phyloP scores from a whole-genome alignment of 2,113 vertebrate species.

The western clawed frog (Xenopus tropicalis) region DNA sequence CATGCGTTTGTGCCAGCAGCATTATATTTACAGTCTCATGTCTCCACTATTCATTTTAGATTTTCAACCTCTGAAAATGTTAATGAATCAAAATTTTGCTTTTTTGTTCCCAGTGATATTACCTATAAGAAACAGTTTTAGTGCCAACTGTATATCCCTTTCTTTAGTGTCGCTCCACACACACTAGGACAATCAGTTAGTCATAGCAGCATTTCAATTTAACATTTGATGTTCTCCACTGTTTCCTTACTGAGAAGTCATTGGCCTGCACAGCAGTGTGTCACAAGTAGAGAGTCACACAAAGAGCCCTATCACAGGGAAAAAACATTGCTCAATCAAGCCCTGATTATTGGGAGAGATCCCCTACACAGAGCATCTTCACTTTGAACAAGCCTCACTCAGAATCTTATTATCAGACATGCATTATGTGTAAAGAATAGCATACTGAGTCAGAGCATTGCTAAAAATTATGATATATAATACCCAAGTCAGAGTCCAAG shows the following conservation, averaged over 20 bases:
- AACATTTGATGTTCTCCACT: conserved; percentile 41
- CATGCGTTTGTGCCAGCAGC: not conserved
- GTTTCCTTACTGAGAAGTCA: conserved; percentile 37
- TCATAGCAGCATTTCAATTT: conserved; percentile 40
- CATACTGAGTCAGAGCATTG: conserved; percentile 40
- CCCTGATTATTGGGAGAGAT: conserved; percentile 44
- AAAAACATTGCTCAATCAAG: conserved; percentile 34
- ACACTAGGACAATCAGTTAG: conserved; percentile 43
- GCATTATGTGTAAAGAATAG: conserved; percentile 44
- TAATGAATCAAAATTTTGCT: conserved; percentile 35
- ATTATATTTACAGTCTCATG: conserved; percentile 18
- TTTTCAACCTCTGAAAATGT: conserved; percentile 19
- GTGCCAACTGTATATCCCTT: conserved; percentile 34
- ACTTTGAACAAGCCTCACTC: conserved; percentile 41
- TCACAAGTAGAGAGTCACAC: conserved; percentile 35
- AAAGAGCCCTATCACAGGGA: conserved; percentile 38
- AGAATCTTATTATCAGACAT: conserved; percentile 40
- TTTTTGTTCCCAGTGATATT: conserved; percentile 24
- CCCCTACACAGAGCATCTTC: conserved; percentile 42
- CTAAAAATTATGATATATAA: conserved; percentile 41
- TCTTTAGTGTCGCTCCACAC: conserved; percentile 38
- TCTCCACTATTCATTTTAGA: conserved; percentile 25
- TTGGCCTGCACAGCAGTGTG: conserved; percentile 39
- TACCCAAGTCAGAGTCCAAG: conserved; percentile 42
- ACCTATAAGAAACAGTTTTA: conserved; percentile 25